Percentiles rank a stretch among this genome's conserved stretches.
Conservation (phyloP, 2,888 invertebrate genomes). For the Ochlodes sylvanus region DNA sequence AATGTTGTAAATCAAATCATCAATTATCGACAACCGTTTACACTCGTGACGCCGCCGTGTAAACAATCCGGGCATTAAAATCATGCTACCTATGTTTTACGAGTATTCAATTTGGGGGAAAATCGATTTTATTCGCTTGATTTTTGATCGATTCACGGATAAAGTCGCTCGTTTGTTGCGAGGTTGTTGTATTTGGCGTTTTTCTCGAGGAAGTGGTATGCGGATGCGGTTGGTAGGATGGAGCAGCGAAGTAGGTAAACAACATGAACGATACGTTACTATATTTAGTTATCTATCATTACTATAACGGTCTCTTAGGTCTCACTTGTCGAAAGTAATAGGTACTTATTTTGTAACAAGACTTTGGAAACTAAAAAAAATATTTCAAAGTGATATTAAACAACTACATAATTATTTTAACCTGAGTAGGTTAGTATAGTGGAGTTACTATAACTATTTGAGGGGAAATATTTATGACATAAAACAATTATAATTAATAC, state of each 20-base stretch:
- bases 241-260: conserved; percentile 57
- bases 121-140: conserved; percentile 84
- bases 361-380: no score
- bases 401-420: no score
- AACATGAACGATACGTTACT: conserved; percentile 33
- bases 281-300: conserved; percentile 9
- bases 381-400: no score
- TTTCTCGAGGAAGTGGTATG: conserved; percentile 75
- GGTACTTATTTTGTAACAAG: neutral
- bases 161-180: conserved; percentile 68
- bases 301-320: neutral
- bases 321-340: neutral
- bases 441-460: no score
- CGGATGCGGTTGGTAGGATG: conserved; percentile 63
- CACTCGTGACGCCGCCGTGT: conserved; percentile 83
- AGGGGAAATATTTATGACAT: no score
- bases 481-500: no score
- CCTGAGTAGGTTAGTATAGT: no score
- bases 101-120: conserved; percentile 82
- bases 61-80: conserved; percentile 82
- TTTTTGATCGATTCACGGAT: conserved; percentile 74
- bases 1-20: conserved; percentile 84
- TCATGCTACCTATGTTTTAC: conserved; percentile 78
- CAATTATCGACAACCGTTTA: conserved; percentile 84
- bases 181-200: conserved; percentile 57